phyloP scores from a whole-genome alignment of 2,797 vertebrate species.

The Danio jaintianensis region DNA sequence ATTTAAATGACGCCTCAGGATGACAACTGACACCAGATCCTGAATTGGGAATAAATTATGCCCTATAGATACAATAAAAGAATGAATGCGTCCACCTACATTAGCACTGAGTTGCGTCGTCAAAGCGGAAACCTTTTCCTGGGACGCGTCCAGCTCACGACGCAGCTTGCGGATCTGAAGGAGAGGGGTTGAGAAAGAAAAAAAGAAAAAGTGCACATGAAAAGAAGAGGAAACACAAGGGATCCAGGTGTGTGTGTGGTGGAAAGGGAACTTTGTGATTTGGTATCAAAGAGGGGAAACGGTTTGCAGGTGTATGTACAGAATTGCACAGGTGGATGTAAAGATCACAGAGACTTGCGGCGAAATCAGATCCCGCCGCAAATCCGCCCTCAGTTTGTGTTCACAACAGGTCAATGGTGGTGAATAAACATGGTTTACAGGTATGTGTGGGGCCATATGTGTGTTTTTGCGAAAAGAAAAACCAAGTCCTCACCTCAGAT shows the following conservation, averaged over 20 bases:
- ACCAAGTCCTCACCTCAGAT: conserved; percentile 89
- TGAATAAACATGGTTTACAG: conserved; percentile 17
- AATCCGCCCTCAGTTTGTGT: conserved; percentile 49
- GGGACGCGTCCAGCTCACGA: conserved; percentile 93
- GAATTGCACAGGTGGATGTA: not conserved
- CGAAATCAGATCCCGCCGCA: conserved; percentile 45
- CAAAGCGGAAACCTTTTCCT: conserved; percentile 96
- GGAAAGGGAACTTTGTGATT: conserved; percentile 22
- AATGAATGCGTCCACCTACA: conserved; percentile 77
- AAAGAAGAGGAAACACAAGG: conserved; percentile 24
- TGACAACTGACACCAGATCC: conserved; percentile 7
- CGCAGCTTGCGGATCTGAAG: conserved; percentile 94
- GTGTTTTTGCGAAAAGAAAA: conserved; percentile 5
- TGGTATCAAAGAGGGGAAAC: conserved; percentile 12
- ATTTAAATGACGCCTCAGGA: conserved; percentile 17
- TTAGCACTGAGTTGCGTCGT: conserved; percentile 97
- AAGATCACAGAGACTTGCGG: conserved; percentile 26
- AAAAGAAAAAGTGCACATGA: conserved; percentile 50
- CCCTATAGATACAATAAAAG: conserved; percentile 24
- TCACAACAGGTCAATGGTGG: conserved; percentile 43
- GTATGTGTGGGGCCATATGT: conserved; percentile 5
- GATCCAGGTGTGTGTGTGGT: conserved; percentile 54
- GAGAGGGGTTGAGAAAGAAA: conserved; percentile 2
- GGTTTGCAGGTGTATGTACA: conserved; percentile 47
- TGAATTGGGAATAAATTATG: not conserved